phyloP scores from a whole-genome alignment of 2,888 invertebrate genomes.

The Zhengitettix transpicula region DNA sequence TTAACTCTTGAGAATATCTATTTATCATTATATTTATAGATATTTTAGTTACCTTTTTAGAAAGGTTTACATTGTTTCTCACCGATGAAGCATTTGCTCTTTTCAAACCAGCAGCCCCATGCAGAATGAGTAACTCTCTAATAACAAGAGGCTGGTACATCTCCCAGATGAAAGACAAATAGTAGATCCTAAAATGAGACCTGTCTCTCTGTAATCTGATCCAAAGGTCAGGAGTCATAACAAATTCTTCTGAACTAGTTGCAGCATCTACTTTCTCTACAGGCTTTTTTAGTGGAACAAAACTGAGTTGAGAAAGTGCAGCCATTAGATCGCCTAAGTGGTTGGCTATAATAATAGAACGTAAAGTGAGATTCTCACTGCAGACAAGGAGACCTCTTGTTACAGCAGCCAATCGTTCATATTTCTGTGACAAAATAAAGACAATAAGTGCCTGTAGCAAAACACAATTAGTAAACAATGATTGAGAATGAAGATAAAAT shows the following conservation, averaged over 20 bases:
- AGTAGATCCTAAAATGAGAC: constrained; percentile 29
- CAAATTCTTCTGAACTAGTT: constrained; percentile 20
- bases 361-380: constrained; percentile 33
- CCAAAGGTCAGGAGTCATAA: constrained; percentile 40
- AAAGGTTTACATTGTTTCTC: no score
- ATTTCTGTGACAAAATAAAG: constrained; percentile 14
- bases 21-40: no score
- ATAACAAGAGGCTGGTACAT: constrained; percentile 44
- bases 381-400: constrained; percentile 32
- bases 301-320: constrained; percentile 48
- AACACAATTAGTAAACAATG: no score
- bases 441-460: neutral
- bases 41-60: no score
- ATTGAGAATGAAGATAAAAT: no score
- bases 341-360: constrained; percentile 36
- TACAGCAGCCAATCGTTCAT: constrained; percentile 26
- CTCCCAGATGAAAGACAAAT: constrained; percentile 34
- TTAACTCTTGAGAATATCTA: no score
- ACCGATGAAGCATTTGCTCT: constrained; percentile 4
- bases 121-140: constrained; percentile 51
- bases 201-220: constrained; percentile 32
- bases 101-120: constrained; percentile 16
- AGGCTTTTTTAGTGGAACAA: constrained; percentile 47
- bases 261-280: neutral
- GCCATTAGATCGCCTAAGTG: constrained; percentile 45